Percentiles rank a stretch among this genome's conserved stretches.
Evolutionary conservation across 2,113 vertebrate genomes (phyloP).

Genomic region (Myrmophylax atrothorax): DNA sequence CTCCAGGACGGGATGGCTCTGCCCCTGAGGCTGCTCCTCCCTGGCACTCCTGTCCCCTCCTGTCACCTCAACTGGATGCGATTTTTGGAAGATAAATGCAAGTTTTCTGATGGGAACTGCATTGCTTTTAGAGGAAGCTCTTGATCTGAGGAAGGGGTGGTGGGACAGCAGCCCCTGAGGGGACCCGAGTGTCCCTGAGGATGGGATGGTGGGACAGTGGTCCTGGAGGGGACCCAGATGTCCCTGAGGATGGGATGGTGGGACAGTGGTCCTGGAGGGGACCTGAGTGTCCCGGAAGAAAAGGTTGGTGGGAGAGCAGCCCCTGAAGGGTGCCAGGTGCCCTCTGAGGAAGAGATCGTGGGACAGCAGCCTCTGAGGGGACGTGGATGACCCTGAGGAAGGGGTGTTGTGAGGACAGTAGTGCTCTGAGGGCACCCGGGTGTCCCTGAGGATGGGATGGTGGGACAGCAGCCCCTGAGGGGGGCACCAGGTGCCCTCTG

Average conservation of each 20-base stretch:
- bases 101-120: background rate
- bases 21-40: background rate
- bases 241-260: background rate
- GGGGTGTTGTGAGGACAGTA: background rate
- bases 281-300: background rate
- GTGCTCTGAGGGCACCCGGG: no score
- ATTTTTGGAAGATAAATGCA: background rate
- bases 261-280: background rate
- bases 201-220: no score
- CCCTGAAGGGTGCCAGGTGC: background rate
- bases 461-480: background rate
- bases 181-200: no score
- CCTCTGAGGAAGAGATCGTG: background rate
- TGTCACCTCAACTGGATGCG: rapidly evolving
- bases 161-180: background rate
- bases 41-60: background rate
- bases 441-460: background rate
- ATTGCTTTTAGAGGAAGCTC: background rate
- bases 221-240: background rate
- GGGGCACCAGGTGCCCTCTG: background rate
- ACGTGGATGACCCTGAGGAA: background rate
- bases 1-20: rapidly evolving
- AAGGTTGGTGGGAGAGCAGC: background rate
- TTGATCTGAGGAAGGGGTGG: background rate
- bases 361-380: background rate